A percentile compares a stretch with the other conserved stretches of the same genome.
Conservation (phyloP, 2,113 vertebrate genomes). For the Nicator chloris region DNA sequence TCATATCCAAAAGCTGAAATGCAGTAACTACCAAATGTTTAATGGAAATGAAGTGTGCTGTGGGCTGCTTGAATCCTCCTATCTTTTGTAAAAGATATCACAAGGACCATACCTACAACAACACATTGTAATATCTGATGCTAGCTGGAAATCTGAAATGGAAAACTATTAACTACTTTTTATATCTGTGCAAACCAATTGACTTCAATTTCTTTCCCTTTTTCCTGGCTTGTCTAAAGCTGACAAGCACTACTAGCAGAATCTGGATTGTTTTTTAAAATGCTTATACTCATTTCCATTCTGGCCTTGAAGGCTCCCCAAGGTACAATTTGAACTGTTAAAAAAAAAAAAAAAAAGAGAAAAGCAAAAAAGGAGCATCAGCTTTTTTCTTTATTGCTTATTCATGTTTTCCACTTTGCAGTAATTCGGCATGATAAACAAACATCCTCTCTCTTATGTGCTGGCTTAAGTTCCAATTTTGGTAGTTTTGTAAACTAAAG, state of each 20-base stretch:
- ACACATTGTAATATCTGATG: not conserved
- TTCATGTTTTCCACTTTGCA: slow-evolving; percentile 52
- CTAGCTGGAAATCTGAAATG: not conserved
- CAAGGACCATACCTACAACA: not conserved
- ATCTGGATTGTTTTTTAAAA: not conserved
- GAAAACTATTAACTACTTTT: not conserved
- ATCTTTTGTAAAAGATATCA: not conserved
- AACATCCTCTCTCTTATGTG: slow-evolving; percentile 20
- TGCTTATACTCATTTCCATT: slow-evolving; percentile 16
- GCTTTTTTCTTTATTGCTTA: slow-evolving; percentile 50
- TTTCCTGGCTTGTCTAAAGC: not conserved
- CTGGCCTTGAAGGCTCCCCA: slow-evolving; percentile 25
- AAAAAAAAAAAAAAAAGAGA: not conserved
- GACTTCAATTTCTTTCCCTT: not conserved
- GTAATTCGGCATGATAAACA: slow-evolving; percentile 52
- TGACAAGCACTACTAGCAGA: not conserved
- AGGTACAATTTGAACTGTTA: slow-evolving; percentile 17
- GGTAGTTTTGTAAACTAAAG: slow-evolving; percentile 58
- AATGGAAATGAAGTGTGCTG: not conserved
- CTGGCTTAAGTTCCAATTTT: slow-evolving; percentile 23
- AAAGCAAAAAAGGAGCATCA: not conserved
- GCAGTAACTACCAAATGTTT: not conserved
- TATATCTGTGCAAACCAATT: not conserved
- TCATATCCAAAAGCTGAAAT: not conserved
- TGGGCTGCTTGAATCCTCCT: not conserved